These are phyloP conservation scores for Onchidella celtica DNA, from an alignment of 2,888 invertebrate genomes.

Conservation along the genomic window DNA sequence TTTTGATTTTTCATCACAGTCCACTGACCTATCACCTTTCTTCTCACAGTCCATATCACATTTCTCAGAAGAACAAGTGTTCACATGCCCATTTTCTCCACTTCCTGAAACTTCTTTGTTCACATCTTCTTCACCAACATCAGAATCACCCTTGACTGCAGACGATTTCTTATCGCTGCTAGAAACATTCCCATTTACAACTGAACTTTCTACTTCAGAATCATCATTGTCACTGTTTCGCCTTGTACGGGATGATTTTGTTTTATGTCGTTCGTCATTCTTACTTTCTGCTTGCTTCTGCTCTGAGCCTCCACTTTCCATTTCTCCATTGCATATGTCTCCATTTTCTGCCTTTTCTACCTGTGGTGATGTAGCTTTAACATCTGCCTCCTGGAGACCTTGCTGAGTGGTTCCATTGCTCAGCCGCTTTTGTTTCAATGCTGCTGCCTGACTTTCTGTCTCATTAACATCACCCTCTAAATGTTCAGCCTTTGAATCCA, in stretches of 20 bases:
- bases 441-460: background rate
- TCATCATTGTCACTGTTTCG: background rate
- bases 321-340: conserved; percentile 19
- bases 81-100: background rate
- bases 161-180: background rate
- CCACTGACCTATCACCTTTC: background rate
- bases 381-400: too few relatives aligned
- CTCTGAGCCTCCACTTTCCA: background rate
- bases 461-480: background rate
- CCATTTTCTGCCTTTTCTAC: conserved; percentile 25
- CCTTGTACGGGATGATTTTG: too few relatives aligned
- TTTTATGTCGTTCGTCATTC: background rate
- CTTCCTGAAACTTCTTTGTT: background rate
- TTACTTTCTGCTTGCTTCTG: background rate
- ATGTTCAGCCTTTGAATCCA: background rate
- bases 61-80: too few relatives aligned
- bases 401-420: conserved; percentile 36
- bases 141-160: background rate
- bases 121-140: background rate
- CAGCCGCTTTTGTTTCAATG: conserved; percentile 6
- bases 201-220: too few relatives aligned
- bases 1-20: background rate
- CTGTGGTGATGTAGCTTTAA: background rate
- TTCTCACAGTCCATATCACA: too few relatives aligned
- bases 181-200: too few relatives aligned